Base-by-base conservation (phyloP, 2,113 vertebrate species). In the Chitala chitala region DNA sequence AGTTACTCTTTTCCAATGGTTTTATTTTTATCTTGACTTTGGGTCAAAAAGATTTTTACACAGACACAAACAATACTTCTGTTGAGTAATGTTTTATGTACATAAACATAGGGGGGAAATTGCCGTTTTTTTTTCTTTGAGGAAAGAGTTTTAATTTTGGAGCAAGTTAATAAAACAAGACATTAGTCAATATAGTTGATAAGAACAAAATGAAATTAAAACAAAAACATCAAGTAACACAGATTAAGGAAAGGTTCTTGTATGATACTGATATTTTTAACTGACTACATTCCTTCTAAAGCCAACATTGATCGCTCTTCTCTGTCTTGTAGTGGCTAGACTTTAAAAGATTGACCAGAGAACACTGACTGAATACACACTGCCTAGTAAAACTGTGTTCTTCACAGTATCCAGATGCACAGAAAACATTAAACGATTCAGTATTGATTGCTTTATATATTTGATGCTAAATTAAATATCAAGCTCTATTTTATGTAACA, bases 391-490 rank as follows among this genome's bases (percentile, higher is more conserved):
- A 70, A 72, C 73, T 84, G 84, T 86, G 71, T 78, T 69, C 75
- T 54, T 77, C 24, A 64, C 81, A 73, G 70, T 64, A 59, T 72
- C 73, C 46, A 66, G 69, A 69, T 81, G 82, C 89, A 88, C 86
- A 82, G 51, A 66, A 48, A 87, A 82, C 85, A 87, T 88, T 89
- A 88, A 90, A 68, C 22, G 63, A 38, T 79, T 84, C 85, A 15
- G 80, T 83, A 77, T 81, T 87, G 77, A 77, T 86, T 88, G 87
- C 82, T 90, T 82, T 88, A 76, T 89, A 88, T 84, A 8, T 91
- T 83, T 81, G 86, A 85, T 72, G 82, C 81, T 89, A 87, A 90
- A 82, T 85, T 84, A 87, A 88, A 74, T 89, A 85, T 86, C 84
- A 88, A 90, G 90, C 86, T 89, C 83, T 85, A 92, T 90, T 79